Percentiles rank a stretch among this genome's conserved stretches.
Evolutionary conservation across 2,113 vertebrate species (phyloP).

Genomic region (Bothrops jararaca): DNA sequence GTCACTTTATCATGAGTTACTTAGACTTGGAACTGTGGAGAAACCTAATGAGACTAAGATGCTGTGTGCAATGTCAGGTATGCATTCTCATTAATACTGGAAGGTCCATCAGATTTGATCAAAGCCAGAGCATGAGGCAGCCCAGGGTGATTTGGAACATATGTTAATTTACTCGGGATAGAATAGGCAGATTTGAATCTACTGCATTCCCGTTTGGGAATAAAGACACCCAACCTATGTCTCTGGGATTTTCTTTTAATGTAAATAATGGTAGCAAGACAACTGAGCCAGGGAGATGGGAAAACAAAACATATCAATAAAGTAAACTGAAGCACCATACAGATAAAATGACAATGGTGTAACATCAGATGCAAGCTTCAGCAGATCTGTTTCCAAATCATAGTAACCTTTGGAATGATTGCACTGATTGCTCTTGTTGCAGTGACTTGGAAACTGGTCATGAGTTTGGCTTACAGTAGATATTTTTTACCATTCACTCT

Average conservation of each 20-base stretch:
- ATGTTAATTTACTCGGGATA: background rate
- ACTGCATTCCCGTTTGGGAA: background rate
- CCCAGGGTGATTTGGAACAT: background rate
- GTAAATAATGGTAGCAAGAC: background rate
- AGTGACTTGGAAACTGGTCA: background rate
- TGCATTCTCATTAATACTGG: background rate
- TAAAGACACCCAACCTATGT: background rate
- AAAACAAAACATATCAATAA: background rate
- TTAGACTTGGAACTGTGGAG: background rate
- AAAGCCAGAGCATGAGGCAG: background rate
- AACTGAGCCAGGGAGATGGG: background rate
- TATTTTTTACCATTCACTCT: background rate
- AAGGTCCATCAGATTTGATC: background rate
- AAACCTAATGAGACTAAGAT: background rate
- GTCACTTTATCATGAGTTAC: background rate
- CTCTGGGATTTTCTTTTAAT: background rate
- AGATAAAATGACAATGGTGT: background rate
- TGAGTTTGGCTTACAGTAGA: background rate
- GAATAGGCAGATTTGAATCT: background rate
- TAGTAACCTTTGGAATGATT: background rate
- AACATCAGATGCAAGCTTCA: background rate
- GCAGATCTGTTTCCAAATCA: background rate
- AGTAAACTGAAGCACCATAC: background rate
- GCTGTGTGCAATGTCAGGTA: background rate
- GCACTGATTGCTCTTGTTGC: background rate